phyloP scores from a whole-genome alignment of 1,140 invertebrate genomes.

The Popillia japonica region DNA sequence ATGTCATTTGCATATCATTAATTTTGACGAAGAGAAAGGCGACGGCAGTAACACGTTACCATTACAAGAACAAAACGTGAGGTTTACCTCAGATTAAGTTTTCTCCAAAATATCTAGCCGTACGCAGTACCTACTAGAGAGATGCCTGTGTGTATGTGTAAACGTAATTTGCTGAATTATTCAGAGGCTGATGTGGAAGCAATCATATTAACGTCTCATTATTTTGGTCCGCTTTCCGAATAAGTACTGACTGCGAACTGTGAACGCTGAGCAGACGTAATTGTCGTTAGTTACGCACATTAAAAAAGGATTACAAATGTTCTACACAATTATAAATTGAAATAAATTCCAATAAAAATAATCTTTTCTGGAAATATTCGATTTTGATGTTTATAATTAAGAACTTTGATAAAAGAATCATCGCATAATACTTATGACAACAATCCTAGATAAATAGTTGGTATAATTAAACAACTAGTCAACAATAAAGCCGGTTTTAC shows the following conservation, averaged over 20 bases:
- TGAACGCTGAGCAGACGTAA: background rate
- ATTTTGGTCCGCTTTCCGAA: background rate
- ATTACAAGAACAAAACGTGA: slow-evolving; percentile 32
- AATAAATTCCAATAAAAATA: too few species aligned
- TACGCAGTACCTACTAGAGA: background rate
- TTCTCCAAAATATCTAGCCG: slow-evolving; percentile 1
- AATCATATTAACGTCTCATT: slow-evolving; percentile 27
- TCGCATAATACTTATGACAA: too few species aligned
- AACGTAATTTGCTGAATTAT: slow-evolving; percentile 16
- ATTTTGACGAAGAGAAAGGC: slow-evolving; percentile 2
- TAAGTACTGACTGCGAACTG: background rate
- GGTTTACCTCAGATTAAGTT: slow-evolving; percentile 35
- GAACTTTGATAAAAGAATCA: too few species aligned
- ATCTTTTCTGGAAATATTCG: too few species aligned
- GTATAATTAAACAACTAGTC: too few species aligned
- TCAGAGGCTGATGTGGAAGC: slow-evolving; percentile 21
- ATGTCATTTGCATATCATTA: slow-evolving; percentile 35
- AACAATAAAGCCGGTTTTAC: too few species aligned
- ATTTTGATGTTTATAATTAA: too few species aligned
- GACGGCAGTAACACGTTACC: slow-evolving; percentile 5
- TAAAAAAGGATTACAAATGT: background rate
- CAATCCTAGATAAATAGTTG: too few species aligned
- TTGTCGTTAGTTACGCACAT: background rate
- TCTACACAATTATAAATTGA: background rate
- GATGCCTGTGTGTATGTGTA: background rate